Conservation (phyloP, 2,888 invertebrate genomes). For the Hipparchia semele region DNA sequence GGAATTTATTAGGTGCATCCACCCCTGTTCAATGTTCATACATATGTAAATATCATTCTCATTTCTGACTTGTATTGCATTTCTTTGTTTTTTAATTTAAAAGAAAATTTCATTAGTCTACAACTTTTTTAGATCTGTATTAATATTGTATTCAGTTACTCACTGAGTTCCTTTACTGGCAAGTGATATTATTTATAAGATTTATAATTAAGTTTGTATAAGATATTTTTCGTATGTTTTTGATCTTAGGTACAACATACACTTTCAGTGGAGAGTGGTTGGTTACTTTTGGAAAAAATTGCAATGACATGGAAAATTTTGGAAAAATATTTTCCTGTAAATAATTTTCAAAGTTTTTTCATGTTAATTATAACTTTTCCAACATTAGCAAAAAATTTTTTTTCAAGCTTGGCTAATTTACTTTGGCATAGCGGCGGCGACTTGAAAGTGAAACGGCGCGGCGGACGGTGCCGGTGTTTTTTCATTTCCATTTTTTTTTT, state of each 20-base stretch:
- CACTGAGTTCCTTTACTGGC: conserved; percentile 75
- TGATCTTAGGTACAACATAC: conserved; percentile 20
- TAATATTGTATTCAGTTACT: conserved; percentile 45
- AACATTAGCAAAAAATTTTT: no score
- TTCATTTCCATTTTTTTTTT: no score
- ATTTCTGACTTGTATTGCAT: neutral
- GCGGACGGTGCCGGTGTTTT: no score
- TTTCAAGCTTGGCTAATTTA: no score
- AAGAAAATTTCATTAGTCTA: conserved; percentile 28
- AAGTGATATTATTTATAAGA: conserved; percentile 77
- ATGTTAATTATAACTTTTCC: no score
- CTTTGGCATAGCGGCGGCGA: no score
- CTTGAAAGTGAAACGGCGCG: no score
- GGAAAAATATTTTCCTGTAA: no score
- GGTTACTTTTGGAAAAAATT: no score
- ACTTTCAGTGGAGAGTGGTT: no score
- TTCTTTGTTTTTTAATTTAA: neutral
- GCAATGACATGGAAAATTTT: no score
- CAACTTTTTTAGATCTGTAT: conserved; percentile 53
- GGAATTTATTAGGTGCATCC: neutral
- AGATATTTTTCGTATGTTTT: conserved; percentile 21
- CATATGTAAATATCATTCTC: neutral
- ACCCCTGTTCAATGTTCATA: neutral
- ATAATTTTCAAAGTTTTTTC: no score
- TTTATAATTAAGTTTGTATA: conserved; percentile 51